Evolutionary conservation across 2,888 invertebrate genomes (phyloP).

Genomic region (Seira musarum): DNA sequence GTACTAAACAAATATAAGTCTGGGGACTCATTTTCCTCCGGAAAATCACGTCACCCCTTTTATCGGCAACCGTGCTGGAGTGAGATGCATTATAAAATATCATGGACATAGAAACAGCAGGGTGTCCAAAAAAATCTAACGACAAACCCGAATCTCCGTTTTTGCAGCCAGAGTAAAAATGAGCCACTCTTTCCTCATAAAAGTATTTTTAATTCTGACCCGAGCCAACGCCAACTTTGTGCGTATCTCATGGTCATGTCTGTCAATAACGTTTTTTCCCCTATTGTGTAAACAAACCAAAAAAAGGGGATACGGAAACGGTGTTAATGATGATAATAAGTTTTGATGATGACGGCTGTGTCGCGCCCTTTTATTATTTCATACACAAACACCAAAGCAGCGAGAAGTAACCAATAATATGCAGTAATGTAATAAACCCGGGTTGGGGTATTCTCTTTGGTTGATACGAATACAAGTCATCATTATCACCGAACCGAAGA

Average conservation of each 20-base stretch:
- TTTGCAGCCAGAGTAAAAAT: no score
- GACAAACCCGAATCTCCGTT: conserved; percentile 12
- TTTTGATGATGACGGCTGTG: conserved; percentile 38
- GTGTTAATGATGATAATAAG: conserved; percentile 48
- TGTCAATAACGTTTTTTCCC: conserved; percentile 17
- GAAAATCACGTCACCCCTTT: not conserved
- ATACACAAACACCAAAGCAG: conserved; percentile 21
- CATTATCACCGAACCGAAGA: conserved; percentile 19
- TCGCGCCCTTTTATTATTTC: conserved; percentile 22
- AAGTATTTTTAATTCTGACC: conserved; percentile 23
- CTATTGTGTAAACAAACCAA: conserved; percentile 41
- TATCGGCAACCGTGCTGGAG: not conserved
- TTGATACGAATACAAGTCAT: no score
- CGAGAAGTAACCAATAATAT: conserved; percentile 10
- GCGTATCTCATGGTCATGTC: conserved; percentile 17
- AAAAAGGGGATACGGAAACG: conserved; percentile 46
- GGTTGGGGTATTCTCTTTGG: no score
- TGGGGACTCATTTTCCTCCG: no score
- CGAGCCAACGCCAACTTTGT: conserved; percentile 14
- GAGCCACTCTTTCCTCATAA: no score
- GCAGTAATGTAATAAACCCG: conserved; percentile 34
- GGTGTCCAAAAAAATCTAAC: conserved; percentile 17
- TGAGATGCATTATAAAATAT: conserved; percentile 3
- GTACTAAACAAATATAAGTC: no score
- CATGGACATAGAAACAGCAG: conserved; percentile 28